Base-by-base conservation (phyloP, 2,888 invertebrate species). In the Sarcophaga caerulescens region DNA sequence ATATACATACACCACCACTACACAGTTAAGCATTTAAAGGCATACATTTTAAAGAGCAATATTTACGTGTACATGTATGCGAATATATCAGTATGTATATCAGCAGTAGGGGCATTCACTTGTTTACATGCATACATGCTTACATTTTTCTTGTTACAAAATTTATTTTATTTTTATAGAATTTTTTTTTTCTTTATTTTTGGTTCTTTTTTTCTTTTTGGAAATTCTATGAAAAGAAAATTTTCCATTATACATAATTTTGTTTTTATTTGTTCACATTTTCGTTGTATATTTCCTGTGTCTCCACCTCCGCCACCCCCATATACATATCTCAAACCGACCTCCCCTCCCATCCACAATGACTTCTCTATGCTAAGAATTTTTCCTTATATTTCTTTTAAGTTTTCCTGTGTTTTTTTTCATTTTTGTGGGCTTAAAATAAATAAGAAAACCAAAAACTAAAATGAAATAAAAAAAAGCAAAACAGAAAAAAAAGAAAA, bases 171-270 rank as follows among this genome's bases (percentile, higher is more conserved):
- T 84, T 86, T 84, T 65, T 73, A 79, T 84, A 85, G 83, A 47
- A 47, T 45, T 62, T 52, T 62, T 74, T 85, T 62, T 66, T 71
- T 60, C 63, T 80, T n/a, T n/a, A n/a, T n/a, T n/a, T n/a, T n/a
- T n/a, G n/a, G n/a, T n/a, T n/a, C n/a, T n/a, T n/a, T 80, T 68
- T 57, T 81, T 90, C 90, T 91, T 90, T 91, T 89, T 92, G 90
- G 92, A 92, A 91, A 91, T 92, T 91, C 91, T 91, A 90, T 91
- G 92, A 92, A 91, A 91, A 86, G 81, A 86, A 86, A 91, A 90
- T 91, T 91, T 91, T 91, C 91, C 91, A 91, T 91, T 91, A 91
- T 87, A 89, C 87, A 89, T 85, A 88, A 84, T 85, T 87, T 84
- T 82, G 57, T 75, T 75, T 82, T 78, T 68, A 74, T 77, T 71